A percentile compares a stretch with the other conserved stretches of the same genome.
phyloP scores from a whole-genome alignment of 2,113 vertebrate species.

The Psilopsiagon aurifrons region DNA sequence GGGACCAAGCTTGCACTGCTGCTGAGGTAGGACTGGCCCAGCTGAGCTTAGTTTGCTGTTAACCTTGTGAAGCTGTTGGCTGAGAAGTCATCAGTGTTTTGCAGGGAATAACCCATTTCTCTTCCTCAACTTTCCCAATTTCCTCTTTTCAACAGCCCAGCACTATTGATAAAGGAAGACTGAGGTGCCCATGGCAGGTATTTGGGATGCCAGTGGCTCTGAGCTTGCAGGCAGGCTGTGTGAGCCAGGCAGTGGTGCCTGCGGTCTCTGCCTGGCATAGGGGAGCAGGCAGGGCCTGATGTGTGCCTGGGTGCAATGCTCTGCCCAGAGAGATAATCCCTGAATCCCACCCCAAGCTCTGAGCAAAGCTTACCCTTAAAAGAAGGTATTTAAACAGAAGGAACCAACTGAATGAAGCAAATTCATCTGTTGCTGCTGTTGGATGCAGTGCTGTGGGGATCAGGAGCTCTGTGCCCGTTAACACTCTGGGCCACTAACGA shows the following conservation, averaged over 20 bases:
- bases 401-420: conserved; percentile 22
- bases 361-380: neutral
- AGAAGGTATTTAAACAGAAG: conserved; percentile 29
- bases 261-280: neutral
- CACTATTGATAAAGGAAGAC: neutral
- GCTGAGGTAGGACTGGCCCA: neutral
- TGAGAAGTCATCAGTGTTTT: neutral
- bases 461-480: neutral
- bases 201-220: neutral
- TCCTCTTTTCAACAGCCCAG: neutral
- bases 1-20: neutral
- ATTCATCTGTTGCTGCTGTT: neutral
- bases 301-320: neutral
- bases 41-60: neutral
- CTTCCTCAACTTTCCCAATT: neutral
- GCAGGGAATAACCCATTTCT: neutral
- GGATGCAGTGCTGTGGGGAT: neutral
- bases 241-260: neutral
- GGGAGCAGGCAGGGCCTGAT: accelerated
- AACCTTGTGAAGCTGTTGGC: neutral
- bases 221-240: neutral
- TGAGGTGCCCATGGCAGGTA: accelerated
- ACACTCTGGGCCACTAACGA: neutral
- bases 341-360: accelerated
- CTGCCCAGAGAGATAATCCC: neutral